Conservation (phyloP, 2,888 invertebrate genomes). For the Cheilosia variabilis region DNA sequence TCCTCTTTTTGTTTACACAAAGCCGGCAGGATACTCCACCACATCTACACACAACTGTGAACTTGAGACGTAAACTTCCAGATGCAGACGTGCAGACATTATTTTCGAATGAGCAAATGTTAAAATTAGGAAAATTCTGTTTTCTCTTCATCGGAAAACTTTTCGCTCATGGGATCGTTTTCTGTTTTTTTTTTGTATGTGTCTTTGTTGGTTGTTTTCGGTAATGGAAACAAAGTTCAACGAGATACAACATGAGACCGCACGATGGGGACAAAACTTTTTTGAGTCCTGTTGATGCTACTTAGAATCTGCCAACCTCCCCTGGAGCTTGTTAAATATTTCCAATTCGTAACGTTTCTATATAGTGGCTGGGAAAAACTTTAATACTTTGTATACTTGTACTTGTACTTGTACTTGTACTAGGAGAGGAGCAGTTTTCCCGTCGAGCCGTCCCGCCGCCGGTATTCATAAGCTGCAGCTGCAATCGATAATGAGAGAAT, state of each 20-base stretch:
- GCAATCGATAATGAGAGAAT: conserved; percentile 28
- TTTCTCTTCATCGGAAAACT: conserved; percentile 40
- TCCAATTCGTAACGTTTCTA: conserved; percentile 13
- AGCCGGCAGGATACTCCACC: background rate
- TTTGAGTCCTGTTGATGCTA: conserved; percentile 35
- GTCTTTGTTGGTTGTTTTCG: background rate
- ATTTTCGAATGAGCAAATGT: conserved; percentile 19
- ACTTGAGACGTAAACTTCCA: background rate
- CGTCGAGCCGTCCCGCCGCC: background rate
- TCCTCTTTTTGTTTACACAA: conserved; percentile 5
- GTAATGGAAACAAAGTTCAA: conserved; percentile 17
- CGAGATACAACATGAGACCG: background rate
- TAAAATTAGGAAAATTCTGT: conserved; percentile 27
- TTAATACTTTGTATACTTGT: too few species aligned
- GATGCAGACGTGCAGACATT: conserved; percentile 13
- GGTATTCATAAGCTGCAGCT: background rate
- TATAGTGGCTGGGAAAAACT: too few species aligned
- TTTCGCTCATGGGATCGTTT: conserved; percentile 21
- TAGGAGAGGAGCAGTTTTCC: too few species aligned
- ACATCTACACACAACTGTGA: background rate
- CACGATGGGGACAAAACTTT: conserved; percentile 20
- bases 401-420: too few species aligned
- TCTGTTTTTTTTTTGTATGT: background rate
- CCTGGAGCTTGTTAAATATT: conserved; percentile 27
- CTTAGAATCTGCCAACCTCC: conserved; percentile 23